Percentiles rank a stretch among this genome's conserved stretches.
Conservation (phyloP, 2,113 vertebrate genomes). For the Strix aluco region DNA sequence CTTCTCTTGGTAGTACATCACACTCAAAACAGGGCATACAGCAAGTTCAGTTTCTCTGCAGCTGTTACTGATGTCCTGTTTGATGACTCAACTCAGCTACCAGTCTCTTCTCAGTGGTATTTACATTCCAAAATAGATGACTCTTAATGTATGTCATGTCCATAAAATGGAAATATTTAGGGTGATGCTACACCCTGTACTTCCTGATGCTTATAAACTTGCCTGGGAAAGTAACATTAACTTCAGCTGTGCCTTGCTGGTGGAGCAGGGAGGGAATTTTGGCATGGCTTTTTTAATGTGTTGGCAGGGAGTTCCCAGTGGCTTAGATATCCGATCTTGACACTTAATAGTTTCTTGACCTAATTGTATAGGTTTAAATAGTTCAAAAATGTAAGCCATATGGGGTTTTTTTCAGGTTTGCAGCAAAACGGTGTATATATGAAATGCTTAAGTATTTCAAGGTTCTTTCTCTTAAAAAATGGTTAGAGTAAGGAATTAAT, state of each 20-base stretch:
- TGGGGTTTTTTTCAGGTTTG: background rate
- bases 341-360: background rate
- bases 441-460: background rate
- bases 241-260: background rate
- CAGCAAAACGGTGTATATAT: background rate
- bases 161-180: constrained; percentile 27
- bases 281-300: background rate
- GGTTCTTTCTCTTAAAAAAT: background rate
- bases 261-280: background rate
- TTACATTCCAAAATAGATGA: constrained; percentile 9
- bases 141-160: background rate
- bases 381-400: background rate
- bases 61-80: background rate
- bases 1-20: background rate
- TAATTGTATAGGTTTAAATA: background rate
- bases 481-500: background rate
- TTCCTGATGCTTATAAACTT: constrained; percentile 19
- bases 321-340: background rate
- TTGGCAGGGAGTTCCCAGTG: background rate
- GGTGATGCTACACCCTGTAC: background rate
- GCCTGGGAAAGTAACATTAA: background rate
- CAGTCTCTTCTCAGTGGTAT: background rate
- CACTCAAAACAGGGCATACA: background rate
- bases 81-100: background rate
- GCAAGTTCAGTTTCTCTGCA: background rate